Percentiles rank a stretch among this genome's conserved stretches.
phyloP scores from a whole-genome alignment of 2,888 invertebrate species.

The Microctonus brassicae region DNA sequence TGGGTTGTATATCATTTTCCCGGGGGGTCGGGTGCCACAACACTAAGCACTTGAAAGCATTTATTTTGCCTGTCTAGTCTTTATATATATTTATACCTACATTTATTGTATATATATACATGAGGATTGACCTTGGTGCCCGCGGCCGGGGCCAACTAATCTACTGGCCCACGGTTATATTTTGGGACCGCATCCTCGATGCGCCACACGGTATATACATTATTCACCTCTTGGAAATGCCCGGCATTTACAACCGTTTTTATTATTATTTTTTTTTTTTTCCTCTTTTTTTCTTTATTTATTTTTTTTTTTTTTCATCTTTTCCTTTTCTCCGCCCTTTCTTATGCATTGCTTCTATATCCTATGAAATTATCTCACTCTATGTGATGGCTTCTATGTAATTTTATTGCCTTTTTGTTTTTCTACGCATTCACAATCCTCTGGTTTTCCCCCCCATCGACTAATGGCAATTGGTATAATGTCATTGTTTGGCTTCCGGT shows the following conservation, averaged over 20 bases:
- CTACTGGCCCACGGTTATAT: background rate
- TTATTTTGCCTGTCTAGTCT: background rate
- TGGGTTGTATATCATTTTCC: constrained; percentile 30
- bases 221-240: constrained; percentile 12
- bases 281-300: background rate
- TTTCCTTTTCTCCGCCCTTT: background rate
- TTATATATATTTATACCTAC: background rate
- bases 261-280: background rate
- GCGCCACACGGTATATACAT: background rate
- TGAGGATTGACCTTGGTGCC: constrained; percentile 11
- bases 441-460: background rate
- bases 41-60: background rate
- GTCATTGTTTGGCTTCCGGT: constrained; percentile 18
- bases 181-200: background rate
- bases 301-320: background rate
- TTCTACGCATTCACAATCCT: background rate
- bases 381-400: background rate
- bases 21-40: constrained; percentile 18
- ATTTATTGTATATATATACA: background rate
- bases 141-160: background rate
- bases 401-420: background rate
- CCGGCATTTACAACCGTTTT: constrained; percentile 12
- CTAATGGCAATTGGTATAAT: background rate
- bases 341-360: background rate
- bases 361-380: background rate